Conservation (phyloP, 2,797 vertebrate genomes). For the Anolis apletophallus region DNA sequence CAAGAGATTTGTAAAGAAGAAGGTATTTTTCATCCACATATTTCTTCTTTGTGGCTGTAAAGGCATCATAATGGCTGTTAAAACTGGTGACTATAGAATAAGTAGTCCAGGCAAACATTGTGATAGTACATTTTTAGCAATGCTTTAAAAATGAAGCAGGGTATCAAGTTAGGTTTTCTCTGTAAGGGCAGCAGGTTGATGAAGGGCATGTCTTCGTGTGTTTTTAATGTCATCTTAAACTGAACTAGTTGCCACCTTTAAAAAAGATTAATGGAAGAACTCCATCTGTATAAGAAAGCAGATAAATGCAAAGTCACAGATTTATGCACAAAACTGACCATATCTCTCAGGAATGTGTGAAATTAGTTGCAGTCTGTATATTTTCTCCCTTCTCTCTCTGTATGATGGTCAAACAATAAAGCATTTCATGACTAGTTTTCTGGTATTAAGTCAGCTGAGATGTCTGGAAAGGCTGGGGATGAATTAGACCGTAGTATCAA, state of each 20-base stretch:
- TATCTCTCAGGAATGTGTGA: slow-evolving; percentile 61
- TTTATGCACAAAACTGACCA: slow-evolving; percentile 15
- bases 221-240: slow-evolving; percentile 21
- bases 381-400: not conserved
- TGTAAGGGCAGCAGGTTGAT: slow-evolving; percentile 26
- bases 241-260: slow-evolving; percentile 64
- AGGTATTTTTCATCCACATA: not conserved
- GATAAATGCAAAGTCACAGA: slow-evolving; percentile 50
- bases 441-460: slow-evolving; percentile 70
- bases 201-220: slow-evolving; percentile 35
- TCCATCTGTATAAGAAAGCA: slow-evolving; percentile 42
- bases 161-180: slow-evolving; percentile 26
- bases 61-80: not conserved
- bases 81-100: not conserved
- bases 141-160: slow-evolving; percentile 12
- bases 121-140: slow-evolving; percentile 22
- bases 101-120: not conserved
- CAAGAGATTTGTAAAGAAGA: not conserved
- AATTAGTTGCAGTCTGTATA: not conserved
- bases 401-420: slow-evolving; percentile 67
- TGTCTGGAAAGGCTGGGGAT: slow-evolving; percentile 70
- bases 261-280: slow-evolving; percentile 34
- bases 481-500: slow-evolving; percentile 68
- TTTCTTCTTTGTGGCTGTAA: not conserved
- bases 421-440: slow-evolving; percentile 63